These are phyloP conservation scores for Montipora capricornis DNA, from an alignment of 64 coral and sea anemone genomes.

Conservation along the genomic window DNA sequence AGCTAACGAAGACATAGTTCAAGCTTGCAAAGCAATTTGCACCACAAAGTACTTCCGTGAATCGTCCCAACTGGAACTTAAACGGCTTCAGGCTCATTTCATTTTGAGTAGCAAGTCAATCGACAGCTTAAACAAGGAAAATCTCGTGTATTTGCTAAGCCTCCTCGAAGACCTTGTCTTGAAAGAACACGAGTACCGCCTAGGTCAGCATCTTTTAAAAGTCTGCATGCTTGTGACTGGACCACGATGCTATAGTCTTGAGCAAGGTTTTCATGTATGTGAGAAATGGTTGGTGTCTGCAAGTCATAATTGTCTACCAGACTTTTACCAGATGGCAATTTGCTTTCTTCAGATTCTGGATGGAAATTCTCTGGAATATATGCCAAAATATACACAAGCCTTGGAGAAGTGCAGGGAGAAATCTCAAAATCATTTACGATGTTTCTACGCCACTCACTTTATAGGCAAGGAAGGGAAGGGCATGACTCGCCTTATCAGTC, in stretches of 20 bases:
- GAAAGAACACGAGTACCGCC: constrained; percentile 13
- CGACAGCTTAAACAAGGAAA: constrained; percentile 29
- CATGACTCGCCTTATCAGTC: constrained; percentile 76
- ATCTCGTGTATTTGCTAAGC: constrained; percentile 60
- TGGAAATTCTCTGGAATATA: constrained; percentile 43
- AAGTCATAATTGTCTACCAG: constrained; percentile 28
- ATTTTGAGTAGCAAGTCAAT: constrained; percentile 68
- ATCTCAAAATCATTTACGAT: constrained; percentile 60
- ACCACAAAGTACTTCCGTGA: constrained; percentile 51
- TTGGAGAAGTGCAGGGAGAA: constrained; percentile 54
- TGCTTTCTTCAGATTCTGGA: constrained; percentile 81
- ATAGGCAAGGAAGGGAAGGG: constrained; percentile 74
- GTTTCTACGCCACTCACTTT: constrained; percentile 49
- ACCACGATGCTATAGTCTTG: constrained; percentile 47
- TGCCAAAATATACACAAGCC: constrained; percentile 35
- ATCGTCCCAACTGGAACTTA: constrained; percentile 70
- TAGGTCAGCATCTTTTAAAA: constrained; percentile 75
- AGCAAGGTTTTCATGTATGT: constrained; percentile 57
- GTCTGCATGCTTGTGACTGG: constrained; percentile 71
- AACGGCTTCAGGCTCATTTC: constrained; percentile 75
- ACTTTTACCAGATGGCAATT: constrained; percentile 82
- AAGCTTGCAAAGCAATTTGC: constrained; percentile 63
- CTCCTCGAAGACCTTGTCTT: constrained; percentile 72
- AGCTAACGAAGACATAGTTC: constrained; percentile 55
- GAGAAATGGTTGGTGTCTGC: constrained; percentile 54